Evolutionary conservation across 2,888 invertebrate genomes (phyloP).

Genomic region (Aphidius colemani): DNA sequence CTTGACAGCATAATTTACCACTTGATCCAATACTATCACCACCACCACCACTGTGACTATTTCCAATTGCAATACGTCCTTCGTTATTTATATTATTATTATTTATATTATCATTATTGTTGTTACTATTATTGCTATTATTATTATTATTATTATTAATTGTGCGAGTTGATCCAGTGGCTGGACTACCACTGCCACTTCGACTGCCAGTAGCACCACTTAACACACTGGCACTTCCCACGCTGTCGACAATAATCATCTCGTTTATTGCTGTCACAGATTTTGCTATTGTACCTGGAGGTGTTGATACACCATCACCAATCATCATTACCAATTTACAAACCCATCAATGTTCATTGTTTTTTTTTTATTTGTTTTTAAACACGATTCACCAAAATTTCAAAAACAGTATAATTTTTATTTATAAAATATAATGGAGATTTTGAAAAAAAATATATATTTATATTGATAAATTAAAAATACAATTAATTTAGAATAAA

Average conservation of each 20-base stretch:
- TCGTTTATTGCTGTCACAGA: constrained; percentile 53
- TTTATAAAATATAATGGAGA: no score
- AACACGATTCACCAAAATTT: no score
- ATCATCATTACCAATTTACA: constrained; percentile 54
- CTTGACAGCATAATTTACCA: constrained; percentile 51
- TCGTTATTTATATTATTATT: constrained; percentile 35
- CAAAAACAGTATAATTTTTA: no score
- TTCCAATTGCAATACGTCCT: constrained; percentile 37
- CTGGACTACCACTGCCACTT: constrained; percentile 57
- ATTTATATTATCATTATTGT: constrained; percentile 26
- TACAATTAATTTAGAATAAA: no score
- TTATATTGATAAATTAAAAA: not conserved
- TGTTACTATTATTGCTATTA: constrained; percentile 39
- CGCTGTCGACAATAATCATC: constrained; percentile 55
- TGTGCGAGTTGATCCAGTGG: constrained; percentile 48
- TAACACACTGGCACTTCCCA: constrained; percentile 55
- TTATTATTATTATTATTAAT: constrained; percentile 41
- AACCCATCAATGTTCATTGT: not conserved
- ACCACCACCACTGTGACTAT: constrained; percentile 29
- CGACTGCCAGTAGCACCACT: constrained; percentile 48
- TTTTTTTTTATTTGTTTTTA: no score
- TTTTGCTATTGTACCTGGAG: constrained; percentile 47
- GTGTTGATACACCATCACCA: constrained; percentile 56
- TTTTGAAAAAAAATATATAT: not conserved
- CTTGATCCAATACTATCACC: constrained; percentile 31